Evolutionary conservation across 2,888 invertebrate genomes (phyloP).

Genomic region (Apodemia hepburni): DNA sequence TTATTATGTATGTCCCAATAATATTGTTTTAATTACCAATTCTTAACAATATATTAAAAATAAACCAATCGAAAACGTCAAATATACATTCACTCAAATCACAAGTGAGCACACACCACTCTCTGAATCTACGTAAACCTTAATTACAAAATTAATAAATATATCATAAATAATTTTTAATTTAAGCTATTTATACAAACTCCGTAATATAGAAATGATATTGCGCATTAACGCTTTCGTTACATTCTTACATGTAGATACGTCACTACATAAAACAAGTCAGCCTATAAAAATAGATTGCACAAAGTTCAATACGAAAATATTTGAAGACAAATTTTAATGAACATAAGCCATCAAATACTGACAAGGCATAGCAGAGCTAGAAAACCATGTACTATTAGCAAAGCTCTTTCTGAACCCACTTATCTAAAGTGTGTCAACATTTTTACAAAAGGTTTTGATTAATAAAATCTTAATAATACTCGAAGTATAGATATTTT

Average conservation of each 20-base stretch:
- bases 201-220: conserved; percentile 70
- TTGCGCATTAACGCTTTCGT: conserved; percentile 48
- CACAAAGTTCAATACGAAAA: conserved; percentile 65
- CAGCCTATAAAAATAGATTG: conserved; percentile 75
- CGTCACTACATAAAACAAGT: conserved; percentile 49
- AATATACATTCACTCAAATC: conserved; percentile 65
- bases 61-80: conserved; percentile 55
- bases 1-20: conserved; percentile 20
- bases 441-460: background rate
- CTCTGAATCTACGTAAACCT: conserved; percentile 58
- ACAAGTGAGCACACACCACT: conserved; percentile 60
- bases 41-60: conserved; percentile 51
- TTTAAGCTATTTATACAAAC: conserved; percentile 75
- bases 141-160: conserved; percentile 72
- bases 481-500: too few species aligned
- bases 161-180: conserved; percentile 61
- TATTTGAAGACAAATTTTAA: conserved; percentile 53
- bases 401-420: background rate
- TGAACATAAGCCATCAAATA: conserved; percentile 25
- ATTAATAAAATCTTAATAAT: too few species aligned
- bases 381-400: conserved; percentile 1
- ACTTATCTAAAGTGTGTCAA: background rate
- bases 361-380: conserved; percentile 13
- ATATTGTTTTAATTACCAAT: conserved; percentile 47
- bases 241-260: conserved; percentile 40